Evolutionary conservation across 2,888 invertebrate genomes (phyloP), one percentile per base, ranked within the genome.

Genomic region (Cyrtodaria siliqua): DNA sequence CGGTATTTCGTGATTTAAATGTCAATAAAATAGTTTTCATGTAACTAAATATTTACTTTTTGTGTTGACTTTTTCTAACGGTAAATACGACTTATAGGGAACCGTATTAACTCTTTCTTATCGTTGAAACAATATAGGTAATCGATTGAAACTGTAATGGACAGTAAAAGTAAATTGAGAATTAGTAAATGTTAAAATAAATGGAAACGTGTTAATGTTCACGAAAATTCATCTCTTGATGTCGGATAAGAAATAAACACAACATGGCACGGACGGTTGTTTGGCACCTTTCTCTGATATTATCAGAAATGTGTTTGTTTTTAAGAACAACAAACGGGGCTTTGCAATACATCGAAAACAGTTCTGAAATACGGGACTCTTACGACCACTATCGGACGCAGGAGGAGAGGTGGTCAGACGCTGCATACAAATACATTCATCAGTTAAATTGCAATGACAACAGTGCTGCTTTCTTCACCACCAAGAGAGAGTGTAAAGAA

Each of bases 361-460:
- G 83, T 75, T 85, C 82, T 4, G 86, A 84, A 47, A 57, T 79
- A 8, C 62, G 64, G 0, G 82, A 80, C 18, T 24, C 70, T 9
- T 82, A 70, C 53, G 75, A 77, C 55, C 79, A 75, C 44, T 75
- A 77, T 70, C 61, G 55, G 49, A 78, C 78, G 27, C 69, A 83
- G 42, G 86, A 89, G 62, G 82, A 83, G 12, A 84, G 85, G 27
- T 92, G 92, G 92, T 90, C 91, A 0, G 86, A 89, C 40, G 87
- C 88, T 2, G 92, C 92, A 2, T 91, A 75, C 64, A 79, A 79
- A 18, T 91, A 85, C 66, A 76, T 92, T 16, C 78, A 79, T 20
- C 82, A 61, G 18, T 57, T 91, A 61, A 83, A 89, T 77, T 92
- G 92, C 63, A 76, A 76, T 1, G 83, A 89, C 29, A 85, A 86